These are phyloP conservation scores for Oscheius sp. DNA, from an alignment of 2,888 invertebrate genomes.

Conservation along the genomic window DNA sequence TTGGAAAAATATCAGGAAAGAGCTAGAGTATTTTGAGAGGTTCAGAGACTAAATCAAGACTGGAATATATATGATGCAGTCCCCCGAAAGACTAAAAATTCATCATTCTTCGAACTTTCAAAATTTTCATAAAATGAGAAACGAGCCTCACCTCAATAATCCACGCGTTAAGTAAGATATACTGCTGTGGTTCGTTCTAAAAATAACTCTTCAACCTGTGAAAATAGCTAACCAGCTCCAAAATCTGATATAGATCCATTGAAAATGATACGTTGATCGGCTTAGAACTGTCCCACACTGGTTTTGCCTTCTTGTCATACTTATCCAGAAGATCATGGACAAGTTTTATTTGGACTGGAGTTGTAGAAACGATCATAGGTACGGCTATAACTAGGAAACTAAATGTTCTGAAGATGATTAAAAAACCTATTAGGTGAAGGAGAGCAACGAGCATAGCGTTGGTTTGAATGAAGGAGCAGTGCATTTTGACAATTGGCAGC, in stretches of 20 bases:
- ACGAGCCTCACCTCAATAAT: slow-evolving; percentile 66
- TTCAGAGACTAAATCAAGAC: no score
- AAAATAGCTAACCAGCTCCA: slow-evolving; percentile 58
- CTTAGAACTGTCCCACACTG: slow-evolving; percentile 67
- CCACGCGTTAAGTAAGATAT: slow-evolving; percentile 68
- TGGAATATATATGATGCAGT: not conserved
- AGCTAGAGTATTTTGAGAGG: no score
- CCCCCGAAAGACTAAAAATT: not conserved
- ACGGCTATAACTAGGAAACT: not conserved
- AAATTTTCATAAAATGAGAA: no score
- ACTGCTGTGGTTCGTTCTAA: slow-evolving; percentile 69
- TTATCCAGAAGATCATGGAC: slow-evolving; percentile 57
- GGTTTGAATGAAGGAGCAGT: slow-evolving; percentile 23
- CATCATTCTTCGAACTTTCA: no score
- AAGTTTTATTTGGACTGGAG: slow-evolving; percentile 44
- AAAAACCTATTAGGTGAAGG: slow-evolving; percentile 15
- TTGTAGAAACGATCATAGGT: not conserved
- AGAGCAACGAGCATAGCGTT: slow-evolving; percentile 20
- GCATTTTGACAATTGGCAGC: slow-evolving; percentile 25
- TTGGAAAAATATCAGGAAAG: slow-evolving; percentile 2
- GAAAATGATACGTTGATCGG: slow-evolving; percentile 68
- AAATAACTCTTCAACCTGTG: slow-evolving; percentile 22
- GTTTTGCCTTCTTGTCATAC: slow-evolving; percentile 64
- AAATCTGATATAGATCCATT: slow-evolving; percentile 69
- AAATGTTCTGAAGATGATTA: not conserved